Percentiles rank a stretch among this genome's conserved stretches.
Evolutionary conservation across 1,140 invertebrate species (phyloP).

Genomic region (Zaprionus africanus): DNA sequence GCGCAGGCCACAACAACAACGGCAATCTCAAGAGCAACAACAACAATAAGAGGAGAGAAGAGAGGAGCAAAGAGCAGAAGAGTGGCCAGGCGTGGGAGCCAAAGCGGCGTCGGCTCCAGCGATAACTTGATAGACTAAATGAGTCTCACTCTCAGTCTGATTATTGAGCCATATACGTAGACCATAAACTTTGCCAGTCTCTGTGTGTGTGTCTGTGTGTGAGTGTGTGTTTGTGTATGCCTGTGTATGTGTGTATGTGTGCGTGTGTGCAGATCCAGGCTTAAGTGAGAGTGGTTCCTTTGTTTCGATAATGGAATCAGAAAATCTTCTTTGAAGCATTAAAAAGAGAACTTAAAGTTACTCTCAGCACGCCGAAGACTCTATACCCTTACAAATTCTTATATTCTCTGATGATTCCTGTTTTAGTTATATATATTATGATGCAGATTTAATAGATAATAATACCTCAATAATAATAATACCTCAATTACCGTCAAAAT

Average conservation of each 20-base stretch:
- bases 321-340: not conserved
- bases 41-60: conserved; percentile 20
- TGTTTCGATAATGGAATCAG: not conserved
- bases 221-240: not conserved
- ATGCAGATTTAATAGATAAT: too few species aligned
- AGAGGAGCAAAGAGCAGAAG: conserved; percentile 10
- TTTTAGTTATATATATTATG: too few species aligned
- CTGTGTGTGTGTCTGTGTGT: not conserved
- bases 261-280: not conserved
- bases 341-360: not conserved
- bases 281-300: conserved; percentile 11
- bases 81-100: conserved; percentile 36
- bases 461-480: too few species aligned
- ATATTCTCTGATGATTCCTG: accelerated
- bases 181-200: conserved; percentile 26
- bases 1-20: conserved; percentile 54
- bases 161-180: conserved; percentile 49
- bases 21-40: conserved; percentile 25
- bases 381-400: too few species aligned
- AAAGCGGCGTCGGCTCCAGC: conserved; percentile 8
- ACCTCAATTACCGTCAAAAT: too few species aligned
- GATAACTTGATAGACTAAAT: conserved; percentile 47
- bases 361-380: too few species aligned
- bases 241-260: not conserved
- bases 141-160: conserved; percentile 29